These are phyloP conservation scores for Periparus ater DNA, from an alignment of 2,797 vertebrate genomes.

Conservation along the genomic window DNA sequence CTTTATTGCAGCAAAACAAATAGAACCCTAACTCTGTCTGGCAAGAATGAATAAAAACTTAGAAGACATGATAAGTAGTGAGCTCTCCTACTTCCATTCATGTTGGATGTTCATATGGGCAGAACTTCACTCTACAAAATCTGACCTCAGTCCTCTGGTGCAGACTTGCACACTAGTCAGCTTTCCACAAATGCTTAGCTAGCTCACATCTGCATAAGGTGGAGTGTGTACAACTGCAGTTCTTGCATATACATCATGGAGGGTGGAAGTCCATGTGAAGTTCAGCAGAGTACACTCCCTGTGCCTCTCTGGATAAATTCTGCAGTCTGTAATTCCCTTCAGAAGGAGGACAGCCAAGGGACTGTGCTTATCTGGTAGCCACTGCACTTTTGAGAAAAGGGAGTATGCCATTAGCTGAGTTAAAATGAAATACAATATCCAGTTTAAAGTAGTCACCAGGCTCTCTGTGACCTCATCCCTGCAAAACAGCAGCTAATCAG, in stretches of 20 bases:
- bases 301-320: background rate
- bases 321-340: background rate
- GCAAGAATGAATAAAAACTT: background rate
- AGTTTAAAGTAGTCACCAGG: background rate
- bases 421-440: slow-evolving; percentile 38
- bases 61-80: background rate
- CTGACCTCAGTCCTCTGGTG: background rate
- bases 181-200: background rate
- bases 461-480: slow-evolving; percentile 12
- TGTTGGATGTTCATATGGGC: background rate
- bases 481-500: slow-evolving; percentile 33
- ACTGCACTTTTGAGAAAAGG: background rate
- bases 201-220: background rate
- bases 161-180: background rate
- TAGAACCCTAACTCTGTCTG: background rate
- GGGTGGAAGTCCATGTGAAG: background rate
- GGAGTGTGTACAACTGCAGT: background rate
- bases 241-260: background rate
- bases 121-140: background rate
- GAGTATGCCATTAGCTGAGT: slow-evolving; percentile 21
- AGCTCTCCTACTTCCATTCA: background rate
- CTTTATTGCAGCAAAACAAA: background rate
- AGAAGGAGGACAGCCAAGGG: background rate
- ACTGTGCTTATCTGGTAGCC: background rate
- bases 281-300: background rate